Evolutionary conservation across 1,140 invertebrate genomes (phyloP).

Genomic region (Drosophila lowei): DNA sequence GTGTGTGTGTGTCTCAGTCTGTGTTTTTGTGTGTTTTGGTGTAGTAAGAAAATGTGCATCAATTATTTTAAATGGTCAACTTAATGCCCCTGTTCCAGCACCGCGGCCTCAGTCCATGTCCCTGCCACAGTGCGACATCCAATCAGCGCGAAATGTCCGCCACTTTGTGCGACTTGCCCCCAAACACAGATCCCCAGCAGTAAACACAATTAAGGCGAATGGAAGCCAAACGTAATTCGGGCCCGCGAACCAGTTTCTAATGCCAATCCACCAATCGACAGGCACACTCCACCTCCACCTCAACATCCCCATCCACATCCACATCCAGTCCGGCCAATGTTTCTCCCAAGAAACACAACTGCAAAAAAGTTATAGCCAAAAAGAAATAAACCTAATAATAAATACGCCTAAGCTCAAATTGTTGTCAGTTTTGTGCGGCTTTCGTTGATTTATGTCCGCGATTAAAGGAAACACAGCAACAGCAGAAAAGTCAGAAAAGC

Average conservation of each 20-base stretch:
- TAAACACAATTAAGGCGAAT: conserved; percentile 43
- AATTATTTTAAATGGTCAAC: conserved; percentile 66
- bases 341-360: conserved; percentile 16
- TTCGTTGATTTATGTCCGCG: conserved; percentile 69
- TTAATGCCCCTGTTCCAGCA: conserved; percentile 18
- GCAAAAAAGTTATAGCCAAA: conserved; percentile 1
- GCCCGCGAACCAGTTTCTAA: conserved; percentile 50
- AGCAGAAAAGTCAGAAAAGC: conserved; percentile 34
- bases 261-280: conserved; percentile 31
- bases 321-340: conserved; percentile 22
- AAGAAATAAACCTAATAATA: conserved; percentile 21
- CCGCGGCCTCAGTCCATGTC: conserved; percentile 19
- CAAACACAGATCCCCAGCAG: conserved; percentile 19
- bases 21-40: conserved; percentile 25
- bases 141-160: conserved; percentile 10
- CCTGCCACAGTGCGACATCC: conserved; percentile 5
- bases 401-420: conserved; percentile 60
- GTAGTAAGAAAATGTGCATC: conserved; percentile 59
- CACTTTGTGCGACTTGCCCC: conserved; percentile 29
- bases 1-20: conserved; percentile 1
- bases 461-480: conserved; percentile 66
- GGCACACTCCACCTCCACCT: conserved; percentile 12
- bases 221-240: conserved; percentile 45
- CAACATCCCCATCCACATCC: too few species aligned
- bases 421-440: conserved; percentile 45